Percentiles rank a stretch among this genome's conserved stretches.
Conservation (phyloP, 1,140 invertebrate genomes). For the Brachionus koreanus region DNA sequence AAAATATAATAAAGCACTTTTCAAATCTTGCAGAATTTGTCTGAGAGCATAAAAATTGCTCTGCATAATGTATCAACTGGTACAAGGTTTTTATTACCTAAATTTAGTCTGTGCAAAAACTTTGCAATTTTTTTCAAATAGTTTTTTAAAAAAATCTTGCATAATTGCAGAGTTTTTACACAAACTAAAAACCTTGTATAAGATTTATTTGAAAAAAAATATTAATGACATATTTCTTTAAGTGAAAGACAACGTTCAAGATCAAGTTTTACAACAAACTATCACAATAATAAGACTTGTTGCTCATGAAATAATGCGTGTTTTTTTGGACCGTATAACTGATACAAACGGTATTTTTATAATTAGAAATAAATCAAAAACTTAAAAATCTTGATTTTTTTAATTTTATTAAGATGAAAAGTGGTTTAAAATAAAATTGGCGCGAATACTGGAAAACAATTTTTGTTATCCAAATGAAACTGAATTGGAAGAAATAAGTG, state of each 20-base stretch:
- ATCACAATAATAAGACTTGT: constrained; percentile 54
- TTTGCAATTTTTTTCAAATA: too few relatives aligned
- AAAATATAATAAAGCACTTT: too few relatives aligned
- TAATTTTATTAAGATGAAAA: constrained; percentile 48
- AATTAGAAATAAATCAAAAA: too few relatives aligned
- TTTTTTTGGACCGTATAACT: constrained; percentile 54
- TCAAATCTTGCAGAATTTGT: too few relatives aligned
- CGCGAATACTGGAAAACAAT: constrained; percentile 51
- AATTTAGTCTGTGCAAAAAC: too few relatives aligned
- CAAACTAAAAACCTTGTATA: too few relatives aligned
- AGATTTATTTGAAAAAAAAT: too few relatives aligned
- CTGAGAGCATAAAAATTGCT: too few relatives aligned
- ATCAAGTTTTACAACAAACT: constrained; percentile 44
- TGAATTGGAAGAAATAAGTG: not conserved
- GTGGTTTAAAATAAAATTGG: constrained; percentile 51
- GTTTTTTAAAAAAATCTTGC: too few relatives aligned
- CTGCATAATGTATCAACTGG: too few relatives aligned
- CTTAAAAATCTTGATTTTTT: not conserved
- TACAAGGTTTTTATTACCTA: too few relatives aligned
- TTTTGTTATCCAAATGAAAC: constrained; percentile 49
- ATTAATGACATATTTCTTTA: not conserved
- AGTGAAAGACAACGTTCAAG: constrained; percentile 22
- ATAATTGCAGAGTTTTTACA: too few relatives aligned
- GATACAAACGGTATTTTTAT: constrained; percentile 53
- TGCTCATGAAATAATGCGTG: constrained; percentile 55